Evolutionary conservation across 1,140 invertebrate species (phyloP).

Genomic region (Ceratoteleas bidentatus): DNA sequence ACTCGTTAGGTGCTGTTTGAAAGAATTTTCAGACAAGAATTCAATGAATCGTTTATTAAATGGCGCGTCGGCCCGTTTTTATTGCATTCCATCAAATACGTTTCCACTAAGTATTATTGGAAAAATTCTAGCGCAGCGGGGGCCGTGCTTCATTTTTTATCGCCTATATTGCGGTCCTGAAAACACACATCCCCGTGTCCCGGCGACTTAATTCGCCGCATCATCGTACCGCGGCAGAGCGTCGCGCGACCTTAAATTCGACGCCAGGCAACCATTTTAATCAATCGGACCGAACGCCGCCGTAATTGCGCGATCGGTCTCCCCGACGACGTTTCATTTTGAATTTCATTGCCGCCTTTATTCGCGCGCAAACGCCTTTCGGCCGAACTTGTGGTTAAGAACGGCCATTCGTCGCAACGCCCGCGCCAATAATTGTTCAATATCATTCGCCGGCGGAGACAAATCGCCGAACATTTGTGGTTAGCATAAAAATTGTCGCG

Average conservation of each 20-base stretch:
- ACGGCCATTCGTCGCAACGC: not conserved
- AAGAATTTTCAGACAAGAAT: constrained; percentile 60
- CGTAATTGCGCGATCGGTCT: too few relatives aligned
- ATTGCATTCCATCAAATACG: constrained; percentile 64
- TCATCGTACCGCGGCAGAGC: constrained; percentile 33
- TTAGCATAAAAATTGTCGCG: constrained; percentile 65
- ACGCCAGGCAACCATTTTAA: too few relatives aligned
- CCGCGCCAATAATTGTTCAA: too few relatives aligned
- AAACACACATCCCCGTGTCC: constrained; percentile 43
- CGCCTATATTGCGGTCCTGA: constrained; percentile 38
- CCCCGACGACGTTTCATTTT: too few relatives aligned
- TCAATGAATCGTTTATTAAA: constrained; percentile 64
- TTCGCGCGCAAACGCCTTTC: too few relatives aligned
- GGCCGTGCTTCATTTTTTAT: constrained; percentile 52
- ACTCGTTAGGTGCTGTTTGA: constrained; percentile 47
- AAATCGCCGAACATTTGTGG: constrained; percentile 43
- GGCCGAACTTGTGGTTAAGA: too few relatives aligned
- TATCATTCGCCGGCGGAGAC: constrained; percentile 28
- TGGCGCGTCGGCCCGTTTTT: constrained; percentile 51
- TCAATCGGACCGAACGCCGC: too few relatives aligned
- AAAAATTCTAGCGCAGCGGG: constrained; percentile 59
- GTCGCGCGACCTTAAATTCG: too few relatives aligned
- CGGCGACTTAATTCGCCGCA: constrained; percentile 45
- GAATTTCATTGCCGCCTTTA: too few relatives aligned
- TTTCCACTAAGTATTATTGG: constrained; percentile 65